Conservation (phyloP, 2,888 invertebrate genomes). For the Drosophila meridionalis region DNA sequence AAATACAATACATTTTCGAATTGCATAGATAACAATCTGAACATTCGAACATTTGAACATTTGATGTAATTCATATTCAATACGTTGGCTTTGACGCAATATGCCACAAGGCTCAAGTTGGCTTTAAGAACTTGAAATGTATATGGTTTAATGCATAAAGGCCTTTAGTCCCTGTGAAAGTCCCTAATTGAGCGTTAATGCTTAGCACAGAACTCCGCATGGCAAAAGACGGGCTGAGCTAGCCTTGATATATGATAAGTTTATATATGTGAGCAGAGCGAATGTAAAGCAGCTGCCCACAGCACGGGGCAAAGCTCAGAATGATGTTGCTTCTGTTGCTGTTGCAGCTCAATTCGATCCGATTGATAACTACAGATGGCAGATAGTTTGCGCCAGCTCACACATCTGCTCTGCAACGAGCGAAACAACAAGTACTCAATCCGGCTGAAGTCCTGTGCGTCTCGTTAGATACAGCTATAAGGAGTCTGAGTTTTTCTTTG, state of each 20-base stretch:
- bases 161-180: background rate
- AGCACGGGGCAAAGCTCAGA: background rate
- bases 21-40: background rate
- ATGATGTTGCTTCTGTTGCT: background rate
- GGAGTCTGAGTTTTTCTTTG: background rate
- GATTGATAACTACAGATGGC: conserved; percentile 2
- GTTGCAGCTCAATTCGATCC: conserved; percentile 3
- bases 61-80: background rate
- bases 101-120: background rate
- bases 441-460: background rate
- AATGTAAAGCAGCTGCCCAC: background rate
- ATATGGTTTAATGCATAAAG: background rate
- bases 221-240: too few species aligned
- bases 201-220: too few species aligned
- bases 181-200: background rate
- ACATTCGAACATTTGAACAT: background rate
- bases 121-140: background rate
- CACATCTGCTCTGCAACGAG: too few species aligned
- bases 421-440: background rate
- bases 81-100: background rate
- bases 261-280: background rate
- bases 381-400: background rate
- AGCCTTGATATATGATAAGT: background rate
- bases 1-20: background rate
- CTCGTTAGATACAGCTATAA: background rate